phyloP scores from a whole-genome alignment of 2,113 vertebrate species.

The Tetrao urogallus region DNA sequence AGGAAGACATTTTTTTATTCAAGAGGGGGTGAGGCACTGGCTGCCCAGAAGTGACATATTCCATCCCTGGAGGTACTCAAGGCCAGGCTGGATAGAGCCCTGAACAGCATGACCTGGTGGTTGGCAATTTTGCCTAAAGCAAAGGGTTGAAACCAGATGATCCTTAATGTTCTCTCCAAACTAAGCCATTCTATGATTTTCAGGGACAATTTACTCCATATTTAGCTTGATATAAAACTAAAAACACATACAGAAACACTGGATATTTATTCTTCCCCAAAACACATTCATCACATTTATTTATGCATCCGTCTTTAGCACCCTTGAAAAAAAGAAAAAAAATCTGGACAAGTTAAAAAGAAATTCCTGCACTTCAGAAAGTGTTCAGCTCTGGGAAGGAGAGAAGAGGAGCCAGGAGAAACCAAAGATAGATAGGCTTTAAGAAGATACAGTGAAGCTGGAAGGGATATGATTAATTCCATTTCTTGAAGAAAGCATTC shows the following conservation, averaged over 20 bases:
- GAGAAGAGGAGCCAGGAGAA: background rate
- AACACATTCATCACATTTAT: background rate
- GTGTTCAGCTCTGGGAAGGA: background rate
- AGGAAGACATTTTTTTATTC: no score
- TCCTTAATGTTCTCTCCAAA: no score
- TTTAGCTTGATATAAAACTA: background rate
- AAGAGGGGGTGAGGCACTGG: no score
- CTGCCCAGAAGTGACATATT: no score
- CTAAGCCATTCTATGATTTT: no score
- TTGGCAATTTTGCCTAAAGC: no score
- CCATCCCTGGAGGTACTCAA: no score
- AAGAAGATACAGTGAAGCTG: background rate
- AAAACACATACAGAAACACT: background rate
- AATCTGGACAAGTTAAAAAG: background rate
- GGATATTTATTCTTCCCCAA: background rate
- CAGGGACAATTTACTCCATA: background rate
- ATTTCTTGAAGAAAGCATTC: constrained; percentile 17
- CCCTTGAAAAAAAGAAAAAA: background rate
- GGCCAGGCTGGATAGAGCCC: no score
- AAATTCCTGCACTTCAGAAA: constrained; percentile 22
- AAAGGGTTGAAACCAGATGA: no score
- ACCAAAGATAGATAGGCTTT: background rate
- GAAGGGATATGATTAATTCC: background rate
- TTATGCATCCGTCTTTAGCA: background rate
- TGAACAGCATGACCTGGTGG: no score